Base-by-base conservation (phyloP, 2,113 vertebrate genomes). In the Micronisus gabar region DNA sequence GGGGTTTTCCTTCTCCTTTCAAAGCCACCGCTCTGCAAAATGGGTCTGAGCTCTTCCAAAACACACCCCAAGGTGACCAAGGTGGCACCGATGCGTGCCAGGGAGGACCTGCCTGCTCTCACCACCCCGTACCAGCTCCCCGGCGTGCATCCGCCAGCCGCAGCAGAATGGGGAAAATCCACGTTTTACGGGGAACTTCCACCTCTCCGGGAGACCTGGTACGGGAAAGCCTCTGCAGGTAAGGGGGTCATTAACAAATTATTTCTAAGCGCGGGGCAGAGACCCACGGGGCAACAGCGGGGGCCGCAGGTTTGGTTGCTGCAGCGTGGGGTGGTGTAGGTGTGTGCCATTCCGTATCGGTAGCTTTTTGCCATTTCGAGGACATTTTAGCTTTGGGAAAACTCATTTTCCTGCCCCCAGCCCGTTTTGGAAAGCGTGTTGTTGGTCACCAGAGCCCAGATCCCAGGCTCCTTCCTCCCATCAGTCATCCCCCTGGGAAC, bases 21-120 rank as follows among this genome's bases (percentile, higher is more conserved):
- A 12, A 65, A 88, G 67, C 58, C 27, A 21, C 15, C 3, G 3
- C 52, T 34, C 21, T 5, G 38, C 63, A 67, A 81, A 67, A 99
- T 99, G 98, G 98, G 98, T 12, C 81, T 97, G 87, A 92, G 86
- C 47, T 72, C 85, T 41, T 98, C 98, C 34, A 98, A 90, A 91
- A 4, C 74, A 0, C 97, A 93, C 17, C 93, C 86, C 63, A 98
- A 70, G 75, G 97, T 98, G 82, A 98, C 94, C 81, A 97, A 92
- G 93, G 98, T 98, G 75, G 95, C 92, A 13, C 98, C 98, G 1
- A 61, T 97, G 71, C 15, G 21, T 8, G 2, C 4, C 1, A 26
- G 38, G 84, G 97, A 93, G 62, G 89, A 59, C 38, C 66, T 81
- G 22, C 38, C 68, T 0, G 2, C n/a, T 52, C 15, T 52, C 29